These are phyloP conservation scores for Holothuria scabra DNA, from an alignment of 53 echinoderm and acorn worm genomes.

Conservation along the genomic window DNA sequence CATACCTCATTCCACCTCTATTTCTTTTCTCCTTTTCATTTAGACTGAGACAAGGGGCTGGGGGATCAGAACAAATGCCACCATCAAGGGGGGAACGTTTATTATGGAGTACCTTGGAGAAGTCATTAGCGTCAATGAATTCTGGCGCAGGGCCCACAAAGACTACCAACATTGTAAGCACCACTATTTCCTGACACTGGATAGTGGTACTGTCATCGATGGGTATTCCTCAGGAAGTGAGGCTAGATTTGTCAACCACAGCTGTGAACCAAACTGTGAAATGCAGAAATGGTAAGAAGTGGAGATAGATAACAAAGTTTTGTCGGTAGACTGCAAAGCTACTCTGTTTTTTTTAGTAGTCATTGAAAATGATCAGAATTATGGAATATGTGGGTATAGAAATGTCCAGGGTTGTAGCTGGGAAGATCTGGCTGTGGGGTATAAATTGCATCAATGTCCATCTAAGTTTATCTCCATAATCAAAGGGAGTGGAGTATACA, in stretches of 20 bases:
- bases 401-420: too few species aligned
- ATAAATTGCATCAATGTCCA: too few species aligned
- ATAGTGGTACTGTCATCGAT: slow-evolving; percentile 95
- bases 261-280: slow-evolving; percentile 98
- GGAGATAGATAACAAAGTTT: too few species aligned
- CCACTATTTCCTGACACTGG: slow-evolving; percentile 96
- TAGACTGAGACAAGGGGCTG: slow-evolving; percentile 88
- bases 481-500: too few species aligned
- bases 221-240: slow-evolving; percentile 95
- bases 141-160: slow-evolving; percentile 86
- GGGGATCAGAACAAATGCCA: slow-evolving; percentile 74
- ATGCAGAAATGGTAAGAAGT: slow-evolving; percentile 97
- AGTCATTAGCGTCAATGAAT: slow-evolving; percentile 95
- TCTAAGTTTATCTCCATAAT: too few species aligned
- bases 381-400: too few species aligned
- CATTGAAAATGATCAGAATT: too few species aligned
- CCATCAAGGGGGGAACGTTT: slow-evolving; percentile 70
- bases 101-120: slow-evolving; percentile 97
- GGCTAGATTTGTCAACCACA: slow-evolving; percentile 96
- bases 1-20: too few species aligned
- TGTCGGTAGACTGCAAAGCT: too few species aligned
- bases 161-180: slow-evolving; percentile 97
- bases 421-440: too few species aligned
- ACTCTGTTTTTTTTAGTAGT: too few species aligned
- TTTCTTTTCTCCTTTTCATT: too few species aligned